phyloP scores from a whole-genome alignment of 2,113 vertebrate species.

The Syrmaticus mikado region DNA sequence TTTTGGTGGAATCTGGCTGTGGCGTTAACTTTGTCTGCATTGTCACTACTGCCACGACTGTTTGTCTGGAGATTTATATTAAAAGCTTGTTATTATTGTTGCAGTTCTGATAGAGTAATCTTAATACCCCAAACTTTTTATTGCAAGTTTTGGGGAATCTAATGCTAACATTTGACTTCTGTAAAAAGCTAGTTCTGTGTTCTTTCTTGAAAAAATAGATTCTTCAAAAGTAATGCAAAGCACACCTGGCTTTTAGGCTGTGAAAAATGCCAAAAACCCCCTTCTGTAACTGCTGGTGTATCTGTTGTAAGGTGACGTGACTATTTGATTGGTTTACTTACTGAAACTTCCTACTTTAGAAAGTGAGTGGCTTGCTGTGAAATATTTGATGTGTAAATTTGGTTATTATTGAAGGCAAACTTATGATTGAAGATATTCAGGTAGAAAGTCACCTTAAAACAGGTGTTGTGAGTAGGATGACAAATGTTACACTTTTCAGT shows the following conservation, averaged over 20 bases:
- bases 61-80: conserved; percentile 80
- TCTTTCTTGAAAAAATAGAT: conserved; percentile 76
- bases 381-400: conserved; percentile 86
- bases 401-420: conserved; percentile 85
- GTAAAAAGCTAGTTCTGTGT: conserved; percentile 80
- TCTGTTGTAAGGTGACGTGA: conserved; percentile 95
- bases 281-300: conserved; percentile 80
- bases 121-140: conserved; percentile 53
- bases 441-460: conserved; percentile 91
- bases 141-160: conserved; percentile 73
- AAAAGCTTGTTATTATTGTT: conserved; percentile 80
- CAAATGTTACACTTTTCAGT: conserved; percentile 78
- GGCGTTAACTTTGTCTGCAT: conserved; percentile 81
- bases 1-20: conserved; percentile 83
- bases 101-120: conserved; percentile 78
- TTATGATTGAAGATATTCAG: conserved; percentile 84
- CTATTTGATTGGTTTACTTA: conserved; percentile 87
- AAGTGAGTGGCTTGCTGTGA: conserved; percentile 89
- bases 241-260: conserved; percentile 81
- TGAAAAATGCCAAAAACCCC: conserved; percentile 67
- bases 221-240: conserved; percentile 80
- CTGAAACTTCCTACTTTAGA: conserved; percentile 84
- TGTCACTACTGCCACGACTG: conserved; percentile 80
- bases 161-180: conserved; percentile 68
- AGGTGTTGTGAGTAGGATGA: conserved; percentile 85